phyloP scores from a whole-genome alignment of 2,113 vertebrate species.

The Heterocephalus glaber region DNA sequence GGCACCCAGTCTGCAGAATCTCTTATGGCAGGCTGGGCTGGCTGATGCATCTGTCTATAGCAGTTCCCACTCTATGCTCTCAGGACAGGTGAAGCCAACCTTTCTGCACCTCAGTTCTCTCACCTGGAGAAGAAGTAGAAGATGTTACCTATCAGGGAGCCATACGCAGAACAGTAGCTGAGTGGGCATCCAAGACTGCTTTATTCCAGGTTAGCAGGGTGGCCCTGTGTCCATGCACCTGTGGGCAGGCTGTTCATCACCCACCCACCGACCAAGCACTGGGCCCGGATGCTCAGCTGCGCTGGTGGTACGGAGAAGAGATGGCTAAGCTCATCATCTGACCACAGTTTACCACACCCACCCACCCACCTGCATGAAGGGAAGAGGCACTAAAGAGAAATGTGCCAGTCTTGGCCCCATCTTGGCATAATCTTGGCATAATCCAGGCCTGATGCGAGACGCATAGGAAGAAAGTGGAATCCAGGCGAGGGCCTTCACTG shows the following conservation, averaged over 20 bases:
- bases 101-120: neutral
- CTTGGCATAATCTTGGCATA: neutral
- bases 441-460: neutral
- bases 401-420: neutral
- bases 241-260: neutral
- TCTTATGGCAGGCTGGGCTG: neutral
- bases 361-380: accelerated
- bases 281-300: neutral
- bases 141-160: neutral
- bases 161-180: accelerated
- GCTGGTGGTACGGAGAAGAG: accelerated
- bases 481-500: accelerated
- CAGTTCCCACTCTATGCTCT: neutral
- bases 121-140: neutral
- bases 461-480: neutral
- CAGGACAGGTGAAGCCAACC: neutral
- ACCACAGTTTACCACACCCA: neutral
- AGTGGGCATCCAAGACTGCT: neutral
- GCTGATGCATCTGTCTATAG: neutral
- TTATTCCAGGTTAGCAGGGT: accelerated
- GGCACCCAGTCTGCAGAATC: neutral
- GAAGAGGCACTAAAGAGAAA: neutral
- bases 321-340: neutral
- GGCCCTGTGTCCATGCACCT: neutral
- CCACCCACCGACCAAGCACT: accelerated